Conservation (phyloP, 2,113 vertebrate species). For the Platysteira castanea region DNA sequence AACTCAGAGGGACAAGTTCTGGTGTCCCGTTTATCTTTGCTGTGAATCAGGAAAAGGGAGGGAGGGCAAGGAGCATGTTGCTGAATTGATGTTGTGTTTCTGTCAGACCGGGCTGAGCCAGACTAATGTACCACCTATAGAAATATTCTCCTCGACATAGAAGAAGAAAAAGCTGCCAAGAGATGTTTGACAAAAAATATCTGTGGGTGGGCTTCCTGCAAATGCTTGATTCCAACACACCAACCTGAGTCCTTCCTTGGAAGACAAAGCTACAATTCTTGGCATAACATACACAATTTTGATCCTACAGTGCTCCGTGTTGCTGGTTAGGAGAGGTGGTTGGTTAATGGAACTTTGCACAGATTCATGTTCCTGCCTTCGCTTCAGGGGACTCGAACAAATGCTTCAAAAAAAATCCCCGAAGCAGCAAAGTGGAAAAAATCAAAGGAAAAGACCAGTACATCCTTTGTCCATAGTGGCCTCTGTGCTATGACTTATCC, state of each 20-base stretch:
- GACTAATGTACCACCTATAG: background rate
- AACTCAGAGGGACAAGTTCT: background rate
- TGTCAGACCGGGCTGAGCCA: background rate
- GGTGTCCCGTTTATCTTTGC: background rate
- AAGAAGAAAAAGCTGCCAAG: background rate
- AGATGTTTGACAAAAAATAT: background rate
- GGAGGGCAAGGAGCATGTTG: background rate
- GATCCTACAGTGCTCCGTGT: background rate
- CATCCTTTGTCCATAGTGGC: conserved; percentile 30
- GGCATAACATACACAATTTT: background rate
- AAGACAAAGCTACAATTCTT: background rate
- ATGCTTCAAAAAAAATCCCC: background rate
- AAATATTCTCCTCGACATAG: background rate
- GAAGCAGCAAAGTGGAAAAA: background rate
- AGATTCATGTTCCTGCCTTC: background rate
- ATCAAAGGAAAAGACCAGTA: conserved; percentile 12
- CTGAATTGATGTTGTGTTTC: conserved; percentile 6
- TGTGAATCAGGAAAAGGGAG: background rate
- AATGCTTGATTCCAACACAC: background rate
- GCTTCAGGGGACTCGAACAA: background rate
- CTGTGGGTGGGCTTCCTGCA: background rate
- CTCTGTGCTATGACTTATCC: conserved; percentile 18
- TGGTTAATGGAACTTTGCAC: conserved; percentile 24
- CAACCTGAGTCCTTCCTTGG: background rate
- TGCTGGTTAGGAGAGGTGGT: background rate